phyloP scores from a whole-genome alignment of 2,797 vertebrate species.

The Lutra lutra region DNA sequence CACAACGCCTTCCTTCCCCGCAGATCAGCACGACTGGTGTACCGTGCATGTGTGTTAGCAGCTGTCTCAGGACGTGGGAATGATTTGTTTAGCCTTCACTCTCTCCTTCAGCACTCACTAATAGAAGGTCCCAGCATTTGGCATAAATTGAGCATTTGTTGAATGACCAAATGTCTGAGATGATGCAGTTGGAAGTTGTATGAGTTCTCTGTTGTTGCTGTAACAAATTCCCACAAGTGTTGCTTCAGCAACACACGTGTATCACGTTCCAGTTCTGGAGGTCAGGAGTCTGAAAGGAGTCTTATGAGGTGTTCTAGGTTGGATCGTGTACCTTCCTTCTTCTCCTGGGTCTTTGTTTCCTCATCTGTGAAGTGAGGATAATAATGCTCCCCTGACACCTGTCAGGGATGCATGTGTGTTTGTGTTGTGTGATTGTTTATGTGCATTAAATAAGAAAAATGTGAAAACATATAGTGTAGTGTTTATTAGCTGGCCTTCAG shows the following conservation, averaged over 20 bases:
- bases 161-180: background rate
- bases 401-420: background rate
- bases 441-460: background rate
- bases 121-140: background rate
- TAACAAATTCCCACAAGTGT: background rate
- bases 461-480: background rate
- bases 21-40: too few relatives aligned
- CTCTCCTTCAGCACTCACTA: background rate
- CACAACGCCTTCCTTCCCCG: background rate
- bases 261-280: background rate
- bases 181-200: background rate
- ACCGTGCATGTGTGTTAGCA: background rate
- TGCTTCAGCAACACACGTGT: background rate
- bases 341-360: background rate
- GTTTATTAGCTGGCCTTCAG: background rate
- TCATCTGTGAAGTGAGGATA: background rate
- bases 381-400: background rate
- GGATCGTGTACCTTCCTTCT: background rate
- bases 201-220: too few relatives aligned
- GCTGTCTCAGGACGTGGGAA: background rate
- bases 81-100: background rate
- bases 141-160: background rate
- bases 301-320: rapidly evolving
- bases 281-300: background rate
- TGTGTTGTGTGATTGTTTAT: background rate